Base-by-base conservation (phyloP, 2,113 vertebrate species). In the Rousettus leschenaultii region DNA sequence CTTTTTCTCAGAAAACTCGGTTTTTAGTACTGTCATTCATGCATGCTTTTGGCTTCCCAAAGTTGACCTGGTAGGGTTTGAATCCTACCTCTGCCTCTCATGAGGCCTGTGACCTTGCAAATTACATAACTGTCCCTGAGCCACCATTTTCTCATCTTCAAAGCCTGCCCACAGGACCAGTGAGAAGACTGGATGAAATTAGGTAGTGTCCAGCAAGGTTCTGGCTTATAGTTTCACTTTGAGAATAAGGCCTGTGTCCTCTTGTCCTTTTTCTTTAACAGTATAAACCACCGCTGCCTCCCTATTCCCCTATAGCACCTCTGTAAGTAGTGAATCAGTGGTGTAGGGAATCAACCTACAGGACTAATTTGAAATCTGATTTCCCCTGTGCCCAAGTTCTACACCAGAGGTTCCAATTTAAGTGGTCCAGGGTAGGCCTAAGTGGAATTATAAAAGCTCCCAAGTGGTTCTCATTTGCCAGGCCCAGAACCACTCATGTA, bases 1-100 rank as follows among this genome's bases (percentile, higher is more conserved):
- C 19, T 28, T 43, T 30, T 28, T 38, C 7, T 26, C 9, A 0
- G 5, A 53, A 14, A 9, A 5, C 35, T 73, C 2, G 15, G 38
- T 12, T 57, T n/a, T 92, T n/a, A 28, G 68, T 21, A 8, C 26
- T 35, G 4, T 74, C 30, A 26, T 66, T 77, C 53, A 21, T 12
- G 0, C 10, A 33, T 26, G 15, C 73, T 66, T 91, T 35, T 12
- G 30, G 14, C 77, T 85, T 80, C 75, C 30, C 18, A 13, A 18
- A 22, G 28, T 55, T 51, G 43, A 57, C 61, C n/a, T 75, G 74
- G 15, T 51, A 51, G 15, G 33, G 3, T 82, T 75, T 92, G 38
- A 88, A 38, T 88, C 53, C 40, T 12, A 68, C 6, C 30, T 65
- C 26, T 86, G 45, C n/a, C 83, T 45, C 53, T 82, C 4, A 0